phyloP scores from a whole-genome alignment of 2,888 invertebrate genomes.

The Epistrophe eligans region DNA sequence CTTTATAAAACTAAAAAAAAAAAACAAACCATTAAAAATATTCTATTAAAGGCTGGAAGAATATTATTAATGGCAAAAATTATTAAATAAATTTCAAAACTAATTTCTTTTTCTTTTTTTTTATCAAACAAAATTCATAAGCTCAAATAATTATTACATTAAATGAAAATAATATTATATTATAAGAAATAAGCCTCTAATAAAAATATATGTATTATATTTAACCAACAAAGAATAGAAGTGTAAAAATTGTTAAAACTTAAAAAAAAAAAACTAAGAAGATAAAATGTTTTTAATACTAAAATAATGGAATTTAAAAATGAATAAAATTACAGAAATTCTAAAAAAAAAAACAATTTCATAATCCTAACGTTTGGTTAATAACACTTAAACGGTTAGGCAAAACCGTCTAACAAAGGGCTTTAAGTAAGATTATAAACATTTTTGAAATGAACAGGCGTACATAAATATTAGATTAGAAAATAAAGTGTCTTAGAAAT shows the following conservation, averaged over 20 bases:
- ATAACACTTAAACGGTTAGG: neutral
- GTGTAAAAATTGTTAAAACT: constrained; percentile 52
- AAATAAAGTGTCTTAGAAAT: constrained; percentile 30
- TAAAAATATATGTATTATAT: constrained; percentile 58
- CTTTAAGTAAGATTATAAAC: neutral
- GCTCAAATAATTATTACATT: neutral
- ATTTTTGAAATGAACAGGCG: neutral
- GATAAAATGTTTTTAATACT: constrained; percentile 60
- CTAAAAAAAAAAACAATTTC: neutral
- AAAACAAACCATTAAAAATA: constrained; percentile 62
- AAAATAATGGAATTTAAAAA: constrained; percentile 7
- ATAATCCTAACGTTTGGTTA: neutral
- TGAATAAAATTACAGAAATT: constrained; percentile 10
- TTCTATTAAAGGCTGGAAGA: constrained; percentile 75
- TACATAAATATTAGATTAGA: neutral
- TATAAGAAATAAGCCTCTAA: constrained; percentile 54
- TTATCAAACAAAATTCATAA: neutral
- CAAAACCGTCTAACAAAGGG: neutral
- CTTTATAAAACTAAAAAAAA: constrained; percentile 1
- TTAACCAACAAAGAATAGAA: constrained; percentile 41
- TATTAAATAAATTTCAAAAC: too few relatives aligned
- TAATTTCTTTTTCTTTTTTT: too few relatives aligned
- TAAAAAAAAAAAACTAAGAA: constrained; percentile 21
- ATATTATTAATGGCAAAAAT: constrained; percentile 64
- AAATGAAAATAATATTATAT: neutral